Base-by-base conservation (phyloP, 2,113 vertebrate genomes). In the Sander lucioperca region DNA sequence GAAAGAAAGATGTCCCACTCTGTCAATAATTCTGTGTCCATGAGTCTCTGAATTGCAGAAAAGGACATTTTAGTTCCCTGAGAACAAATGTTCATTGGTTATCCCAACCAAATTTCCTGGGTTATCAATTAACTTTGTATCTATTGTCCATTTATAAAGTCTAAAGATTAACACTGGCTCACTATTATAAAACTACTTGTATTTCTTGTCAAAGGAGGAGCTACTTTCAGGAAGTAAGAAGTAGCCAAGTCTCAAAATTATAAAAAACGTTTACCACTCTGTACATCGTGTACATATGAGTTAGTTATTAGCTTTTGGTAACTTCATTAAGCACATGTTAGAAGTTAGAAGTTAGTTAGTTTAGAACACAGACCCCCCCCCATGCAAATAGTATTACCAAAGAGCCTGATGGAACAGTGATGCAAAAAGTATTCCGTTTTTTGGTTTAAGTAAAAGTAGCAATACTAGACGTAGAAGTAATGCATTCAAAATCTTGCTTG, bases 1-100 rank as follows among this genome's bases (percentile, higher is more conserved):
- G 1, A 79, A 71, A 59, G 0, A 3, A 66, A 11, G 77, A 80
- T 0, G 47, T 84, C 43, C 74, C 72, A 88, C 91, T 91, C 66
- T 79, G 39, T 0, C 11, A 23, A 4, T 16, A 36, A 48, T 47
- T 63, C 7, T 15, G 4, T 25, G 36, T 16, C 9, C 36, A 48
- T 5, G 27, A 53, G 18, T 36, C 6, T 68, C 18, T 7, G 53
- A 48, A 66, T 51, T 51, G 4, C 15, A 57, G 30, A 23, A 11
- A 23, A n/a, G 13, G 15, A 61, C 13, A 30, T 18, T 33, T 43
- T 43, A 43, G 2, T 39, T 39, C 9, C 11, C 21, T 14, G 64
- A 27, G 15, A 47, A 25, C 14, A 45, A 59, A 59, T 16, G 5
- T 64, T 43, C 19, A 64, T 36, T 4, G 10, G 27, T n/a, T 64